phyloP scores from a whole-genome alignment of 2,113 vertebrate species.

The Terrapene triunguis region DNA sequence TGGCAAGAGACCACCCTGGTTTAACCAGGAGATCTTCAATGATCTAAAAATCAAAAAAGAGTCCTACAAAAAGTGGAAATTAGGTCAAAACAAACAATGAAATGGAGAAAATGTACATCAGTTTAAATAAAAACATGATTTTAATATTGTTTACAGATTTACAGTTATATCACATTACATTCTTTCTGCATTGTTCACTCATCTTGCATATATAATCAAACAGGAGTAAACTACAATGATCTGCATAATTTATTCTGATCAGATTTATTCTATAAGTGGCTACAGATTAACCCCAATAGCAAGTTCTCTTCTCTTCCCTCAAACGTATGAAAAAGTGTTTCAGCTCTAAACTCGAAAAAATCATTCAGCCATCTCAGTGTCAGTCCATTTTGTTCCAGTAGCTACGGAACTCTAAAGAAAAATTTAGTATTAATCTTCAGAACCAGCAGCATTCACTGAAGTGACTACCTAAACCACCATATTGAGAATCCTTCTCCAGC shows the following conservation, averaged over 20 bases:
- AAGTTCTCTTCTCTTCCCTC: neutral
- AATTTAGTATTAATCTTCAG: neutral
- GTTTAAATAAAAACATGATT: conserved; percentile 46
- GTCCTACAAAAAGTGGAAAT: too few relatives aligned
- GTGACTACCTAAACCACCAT: neutral
- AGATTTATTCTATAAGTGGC: conserved; percentile 17
- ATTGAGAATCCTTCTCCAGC: conserved; percentile 27
- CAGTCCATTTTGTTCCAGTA: neutral
- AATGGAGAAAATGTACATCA: neutral
- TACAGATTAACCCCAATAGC: conserved; percentile 10
- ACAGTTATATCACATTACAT: neutral
- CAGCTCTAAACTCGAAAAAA: neutral
- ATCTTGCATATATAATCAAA: neutral
- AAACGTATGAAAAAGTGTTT: conserved; percentile 19
- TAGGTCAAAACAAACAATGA: neutral
- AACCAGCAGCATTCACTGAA: conserved; percentile 1
- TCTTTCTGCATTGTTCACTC: neutral
- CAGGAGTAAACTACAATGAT: neutral
- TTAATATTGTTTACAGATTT: conserved; percentile 65
- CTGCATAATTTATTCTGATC: conserved; percentile 11
- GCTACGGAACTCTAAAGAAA: neutral
- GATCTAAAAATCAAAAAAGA: too few relatives aligned
- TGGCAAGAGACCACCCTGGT: too few relatives aligned
- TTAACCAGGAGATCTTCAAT: too few relatives aligned
- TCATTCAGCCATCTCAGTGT: neutral